Conservation (phyloP, 2,888 invertebrate genomes). For the Prosapia bicincta region DNA sequence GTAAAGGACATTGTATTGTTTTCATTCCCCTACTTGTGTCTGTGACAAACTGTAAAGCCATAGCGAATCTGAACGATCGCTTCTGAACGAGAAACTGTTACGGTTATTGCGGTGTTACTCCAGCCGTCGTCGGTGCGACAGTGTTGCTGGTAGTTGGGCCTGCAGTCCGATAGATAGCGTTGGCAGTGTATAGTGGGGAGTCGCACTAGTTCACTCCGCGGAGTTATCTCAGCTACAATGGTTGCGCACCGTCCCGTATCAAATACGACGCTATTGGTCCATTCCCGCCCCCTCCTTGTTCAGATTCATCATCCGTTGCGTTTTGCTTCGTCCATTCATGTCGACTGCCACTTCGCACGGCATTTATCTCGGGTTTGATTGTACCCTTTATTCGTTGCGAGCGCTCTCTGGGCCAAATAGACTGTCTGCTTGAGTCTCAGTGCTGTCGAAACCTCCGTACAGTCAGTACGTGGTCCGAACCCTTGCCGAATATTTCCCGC, state of each 20-base stretch:
- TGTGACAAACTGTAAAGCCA: background rate
- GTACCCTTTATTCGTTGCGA: background rate
- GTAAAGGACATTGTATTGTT: too few species aligned
- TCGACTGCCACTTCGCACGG: slow-evolving; percentile 7
- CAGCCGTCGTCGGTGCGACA: background rate
- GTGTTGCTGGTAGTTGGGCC: slow-evolving; percentile 14
- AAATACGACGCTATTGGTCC: slow-evolving; percentile 49
- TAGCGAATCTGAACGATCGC: background rate
- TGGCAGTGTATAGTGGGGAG: slow-evolving; percentile 4
- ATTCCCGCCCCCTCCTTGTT: slow-evolving; percentile 40
- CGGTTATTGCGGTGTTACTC: background rate
- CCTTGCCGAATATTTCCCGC: slow-evolving; percentile 9
- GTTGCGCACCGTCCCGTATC: slow-evolving; percentile 29
- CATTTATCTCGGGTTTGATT: slow-evolving; percentile 22
- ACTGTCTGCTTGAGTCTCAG: slow-evolving; percentile 10
- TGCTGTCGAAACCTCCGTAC: slow-evolving; percentile 10
- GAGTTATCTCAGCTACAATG: slow-evolving; percentile 9
- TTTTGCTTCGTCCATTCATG: slow-evolving; percentile 21
- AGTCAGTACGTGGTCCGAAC: slow-evolving; percentile 11
- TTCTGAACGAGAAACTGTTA: background rate
- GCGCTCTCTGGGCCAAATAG: slow-evolving; percentile 1
- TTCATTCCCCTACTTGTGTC: background rate
- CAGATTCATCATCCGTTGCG: slow-evolving; percentile 20
- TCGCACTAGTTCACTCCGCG: slow-evolving; percentile 22
- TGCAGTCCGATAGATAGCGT: slow-evolving; percentile 20